phyloP scores from a whole-genome alignment of 2,888 invertebrate genomes.

The Sminthurides aquaticus region DNA sequence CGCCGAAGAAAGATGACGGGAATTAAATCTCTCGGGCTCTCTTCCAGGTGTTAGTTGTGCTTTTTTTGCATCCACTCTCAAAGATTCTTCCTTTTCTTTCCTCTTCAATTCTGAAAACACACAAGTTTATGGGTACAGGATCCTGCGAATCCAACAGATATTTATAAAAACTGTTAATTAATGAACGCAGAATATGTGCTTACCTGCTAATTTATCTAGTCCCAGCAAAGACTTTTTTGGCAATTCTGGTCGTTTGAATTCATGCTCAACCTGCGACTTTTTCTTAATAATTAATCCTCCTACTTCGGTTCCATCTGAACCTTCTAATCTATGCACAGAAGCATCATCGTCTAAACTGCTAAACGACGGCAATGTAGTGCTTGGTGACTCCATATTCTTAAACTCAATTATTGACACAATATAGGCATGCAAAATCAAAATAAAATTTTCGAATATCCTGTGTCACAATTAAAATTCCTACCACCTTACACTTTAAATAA shows the following conservation, averaged over 20 bases:
- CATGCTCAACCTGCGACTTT: slow-evolving; percentile 51
- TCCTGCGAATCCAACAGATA: no score
- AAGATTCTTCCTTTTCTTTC: slow-evolving; percentile 45
- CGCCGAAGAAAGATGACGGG: slow-evolving; percentile 9
- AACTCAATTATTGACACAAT: background rate
- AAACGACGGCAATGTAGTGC: background rate
- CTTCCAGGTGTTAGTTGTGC: slow-evolving; percentile 40
- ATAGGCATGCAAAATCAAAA: no score
- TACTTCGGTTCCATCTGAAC: slow-evolving; percentile 53
- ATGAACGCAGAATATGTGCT: no score
- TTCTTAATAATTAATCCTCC: slow-evolving; percentile 68
- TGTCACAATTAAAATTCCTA: no score
- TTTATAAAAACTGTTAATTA: no score
- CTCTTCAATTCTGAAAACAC: slow-evolving; percentile 45
- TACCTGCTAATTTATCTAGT: slow-evolving; percentile 71
- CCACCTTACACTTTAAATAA: no score
- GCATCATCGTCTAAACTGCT: slow-evolving; percentile 48
- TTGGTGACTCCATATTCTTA: background rate
- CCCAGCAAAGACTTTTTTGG: slow-evolving; percentile 68
- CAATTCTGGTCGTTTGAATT: slow-evolving; percentile 59
- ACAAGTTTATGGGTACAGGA: background rate
- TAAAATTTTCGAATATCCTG: no score
- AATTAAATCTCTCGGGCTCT: slow-evolving; percentile 22
- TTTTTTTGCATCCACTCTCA: slow-evolving; percentile 42
- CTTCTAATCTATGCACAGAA: slow-evolving; percentile 65